Conservation (phyloP, 2,888 invertebrate genomes). For the Monochamus alternatus region DNA sequence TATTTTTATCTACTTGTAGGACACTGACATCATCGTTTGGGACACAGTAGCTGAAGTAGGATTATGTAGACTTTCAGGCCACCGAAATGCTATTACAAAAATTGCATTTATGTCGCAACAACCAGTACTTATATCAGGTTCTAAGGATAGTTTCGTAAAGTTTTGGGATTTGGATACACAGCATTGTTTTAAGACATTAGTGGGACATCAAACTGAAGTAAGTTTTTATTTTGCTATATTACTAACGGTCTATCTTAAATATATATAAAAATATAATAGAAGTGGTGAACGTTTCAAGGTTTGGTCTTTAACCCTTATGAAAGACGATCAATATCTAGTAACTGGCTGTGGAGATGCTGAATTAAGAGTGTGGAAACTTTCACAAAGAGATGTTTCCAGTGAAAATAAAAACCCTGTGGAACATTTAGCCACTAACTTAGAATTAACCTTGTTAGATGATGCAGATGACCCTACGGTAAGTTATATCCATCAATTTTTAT, state of each 20-base stretch:
- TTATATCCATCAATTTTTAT: background rate
- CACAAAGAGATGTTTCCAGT: conserved; percentile 72
- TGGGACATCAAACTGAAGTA: conserved; percentile 90
- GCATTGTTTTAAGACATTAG: conserved; percentile 95
- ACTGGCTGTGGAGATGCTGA: conserved; percentile 91
- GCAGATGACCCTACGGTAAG: conserved; percentile 73
- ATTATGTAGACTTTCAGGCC: conserved; percentile 90
- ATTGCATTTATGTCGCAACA: conserved; percentile 81
- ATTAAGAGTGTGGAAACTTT: conserved; percentile 88
- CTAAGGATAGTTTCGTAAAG: conserved; percentile 95
- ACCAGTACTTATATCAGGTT: conserved; percentile 84
- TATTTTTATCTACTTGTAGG: conserved; percentile 73
- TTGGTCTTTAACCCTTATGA: conserved; percentile 87
- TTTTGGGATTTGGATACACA: conserved; percentile 98
- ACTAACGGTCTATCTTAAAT: no score
- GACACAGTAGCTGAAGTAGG: conserved; percentile 95
- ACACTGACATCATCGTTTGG: conserved; percentile 95
- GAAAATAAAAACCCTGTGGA: conserved; percentile 69
- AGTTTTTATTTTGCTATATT: conserved; percentile 27
- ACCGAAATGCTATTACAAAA: conserved; percentile 92
- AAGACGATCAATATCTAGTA: conserved; percentile 87
- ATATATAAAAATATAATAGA: no score
- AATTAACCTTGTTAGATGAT: conserved; percentile 74
- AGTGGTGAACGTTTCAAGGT: conserved; percentile 73
- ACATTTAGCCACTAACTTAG: conserved; percentile 71